Base-by-base conservation (phyloP, 2,797 vertebrate genomes). In the Chiloscyllium punctatum region DNA sequence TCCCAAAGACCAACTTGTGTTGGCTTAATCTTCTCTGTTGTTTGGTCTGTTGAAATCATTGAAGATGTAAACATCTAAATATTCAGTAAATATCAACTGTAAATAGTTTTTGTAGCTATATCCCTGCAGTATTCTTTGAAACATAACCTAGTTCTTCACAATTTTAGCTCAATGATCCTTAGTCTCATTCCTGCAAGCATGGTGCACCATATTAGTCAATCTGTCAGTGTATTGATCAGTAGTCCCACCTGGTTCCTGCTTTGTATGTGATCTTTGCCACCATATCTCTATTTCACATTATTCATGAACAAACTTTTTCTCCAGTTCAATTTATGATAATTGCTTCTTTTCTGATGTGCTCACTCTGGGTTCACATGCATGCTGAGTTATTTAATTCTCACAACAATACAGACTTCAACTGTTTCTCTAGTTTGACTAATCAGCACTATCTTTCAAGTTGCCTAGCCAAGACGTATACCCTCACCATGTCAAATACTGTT, bases 191-290 rank as follows among this genome's bases (percentile, higher is more conserved):
- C 69, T 95, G 71, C 30, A 74, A 95, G 48, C 94, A 77, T 6
- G 30, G 48, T 27, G 3, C 71, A 95, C 71, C 11, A 7, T 77
- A 95, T 95, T 48, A 77, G 94, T 95, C 94, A 95, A 74, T 71
- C 94, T 95, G 94, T 77, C 92, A 71, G 69, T 68, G 51, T 18
- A 94, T 37, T 71, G 69, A 94, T 94, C 68, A 72, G 51, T 72
- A 71, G 23, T 94, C 68, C 94, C 68, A 69, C 37, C 71, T n/a
- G 88, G 48, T 77, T 30, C 13, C 15, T 72, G 30, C 48, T 48
- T 72, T 74, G 69, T 51, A 94, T 94, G 92, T 74, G 92, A 72
- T 94, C 92, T 48, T 74, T 95, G 37, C 27, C 11, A 5, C 27
- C 42, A 5, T 48, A 33, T 30, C 71, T 74, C 48, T 9, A 53